phyloP scores from a whole-genome alignment of 2,113 vertebrate genomes.

The Stictonetta naevosa region DNA sequence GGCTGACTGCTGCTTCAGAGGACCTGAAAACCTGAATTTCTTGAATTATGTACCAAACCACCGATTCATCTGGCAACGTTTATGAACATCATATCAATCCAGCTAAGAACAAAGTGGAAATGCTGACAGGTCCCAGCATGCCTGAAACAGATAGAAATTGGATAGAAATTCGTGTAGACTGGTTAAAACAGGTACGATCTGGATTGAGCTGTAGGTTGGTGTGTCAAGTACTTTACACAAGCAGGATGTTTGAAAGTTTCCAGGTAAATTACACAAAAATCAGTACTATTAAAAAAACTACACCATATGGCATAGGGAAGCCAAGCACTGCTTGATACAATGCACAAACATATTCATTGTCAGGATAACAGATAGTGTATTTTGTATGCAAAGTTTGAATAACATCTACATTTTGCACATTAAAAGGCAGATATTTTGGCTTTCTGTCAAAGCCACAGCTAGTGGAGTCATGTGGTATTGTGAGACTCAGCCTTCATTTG shows the following conservation, averaged over 20 bases:
- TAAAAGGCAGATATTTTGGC: not conserved
- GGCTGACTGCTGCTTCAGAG: slow-evolving; percentile 21
- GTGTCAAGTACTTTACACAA: not conserved
- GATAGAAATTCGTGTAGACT: not conserved
- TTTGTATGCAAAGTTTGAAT: not conserved
- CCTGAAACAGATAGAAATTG: not conserved
- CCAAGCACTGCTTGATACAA: not conserved
- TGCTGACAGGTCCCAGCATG: slow-evolving; percentile 11
- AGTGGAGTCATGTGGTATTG: not conserved
- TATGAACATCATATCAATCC: slow-evolving; percentile 46
- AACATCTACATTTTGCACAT: not conserved
- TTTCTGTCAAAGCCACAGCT: not conserved
- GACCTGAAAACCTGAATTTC: slow-evolving; percentile 7
- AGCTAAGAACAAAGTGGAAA: slow-evolving; percentile 34
- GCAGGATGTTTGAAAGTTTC: not conserved
- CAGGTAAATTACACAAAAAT: slow-evolving; percentile 1
- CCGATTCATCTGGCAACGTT: slow-evolving; percentile 29
- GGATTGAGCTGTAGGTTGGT: not conserved
- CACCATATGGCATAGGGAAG: not conserved
- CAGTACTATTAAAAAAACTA: not conserved
- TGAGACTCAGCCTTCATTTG: not conserved
- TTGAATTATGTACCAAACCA: slow-evolving; percentile 35
- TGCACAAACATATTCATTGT: not conserved
- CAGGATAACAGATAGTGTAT: not conserved
- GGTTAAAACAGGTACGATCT: not conserved